Evolutionary conservation across 2,797 vertebrate species (phyloP).

Genomic region (Melanotaenia pygmaea): DNA sequence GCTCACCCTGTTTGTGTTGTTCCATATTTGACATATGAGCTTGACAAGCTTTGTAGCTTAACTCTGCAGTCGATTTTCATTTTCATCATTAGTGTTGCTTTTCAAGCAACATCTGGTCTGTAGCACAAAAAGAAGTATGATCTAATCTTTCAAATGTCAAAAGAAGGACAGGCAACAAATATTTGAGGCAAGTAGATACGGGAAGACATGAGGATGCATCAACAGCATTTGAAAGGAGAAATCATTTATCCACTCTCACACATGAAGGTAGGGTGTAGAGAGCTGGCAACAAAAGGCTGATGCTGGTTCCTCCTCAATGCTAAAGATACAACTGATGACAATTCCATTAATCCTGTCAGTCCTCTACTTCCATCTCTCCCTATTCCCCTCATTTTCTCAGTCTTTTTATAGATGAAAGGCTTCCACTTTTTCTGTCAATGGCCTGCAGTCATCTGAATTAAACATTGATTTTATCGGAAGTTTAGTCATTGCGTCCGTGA

Average conservation of each 20-base stretch:
- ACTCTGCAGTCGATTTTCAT: constrained; percentile 12
- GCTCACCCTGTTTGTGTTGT: constrained; percentile 25
- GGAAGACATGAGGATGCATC: constrained; percentile 25
- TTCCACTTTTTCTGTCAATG: constrained; percentile 84
- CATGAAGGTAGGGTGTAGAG: constrained; percentile 36
- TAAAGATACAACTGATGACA: constrained; percentile 78
- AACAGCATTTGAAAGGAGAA: constrained; percentile 50
- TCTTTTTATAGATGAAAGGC: constrained; percentile 87
- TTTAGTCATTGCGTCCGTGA: constrained; percentile 75
- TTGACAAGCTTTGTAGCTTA: constrained; percentile 32
- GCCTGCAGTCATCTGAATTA: constrained; percentile 87
- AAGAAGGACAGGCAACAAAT: background rate
- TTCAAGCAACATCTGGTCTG: constrained; percentile 5
- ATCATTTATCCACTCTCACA: constrained; percentile 27
- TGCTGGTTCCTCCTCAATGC: constrained; percentile 55
- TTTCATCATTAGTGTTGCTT: constrained; percentile 1
- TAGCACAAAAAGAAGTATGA: constrained; percentile 7
- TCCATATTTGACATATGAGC: constrained; percentile 41
- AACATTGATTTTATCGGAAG: constrained; percentile 86
- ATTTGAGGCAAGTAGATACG: constrained; percentile 37
- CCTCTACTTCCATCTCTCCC: constrained; percentile 56
- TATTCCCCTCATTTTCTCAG: constrained; percentile 51
- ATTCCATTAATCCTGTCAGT: constrained; percentile 77
- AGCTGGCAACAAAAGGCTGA: constrained; percentile 50
- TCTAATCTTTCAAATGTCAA: constrained; percentile 26